Base-by-base conservation (phyloP, 2,113 vertebrate genomes). In the Toxotes jaculatrix region DNA sequence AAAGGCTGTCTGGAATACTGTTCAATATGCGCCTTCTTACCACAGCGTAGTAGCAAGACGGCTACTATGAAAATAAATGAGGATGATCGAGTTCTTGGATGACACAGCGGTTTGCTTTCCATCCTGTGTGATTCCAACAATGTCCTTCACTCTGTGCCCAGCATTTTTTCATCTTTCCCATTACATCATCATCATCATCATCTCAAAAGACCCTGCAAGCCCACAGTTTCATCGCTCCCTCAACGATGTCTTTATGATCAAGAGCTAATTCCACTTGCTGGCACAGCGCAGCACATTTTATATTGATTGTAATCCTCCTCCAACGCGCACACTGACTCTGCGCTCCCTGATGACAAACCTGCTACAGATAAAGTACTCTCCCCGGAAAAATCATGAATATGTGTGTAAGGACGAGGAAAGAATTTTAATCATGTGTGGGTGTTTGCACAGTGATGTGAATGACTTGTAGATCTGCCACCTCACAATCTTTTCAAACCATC, bases 231-330 rank as follows among this genome's bases (percentile, higher is more conserved):
- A 59, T 42, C 7, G 13, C 74, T 55, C 47, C 69, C 43, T 66
- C 12, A 70, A 38, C 6, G 1, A 70, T 21, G 59, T 55, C 61
- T 81, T 77, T 21, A 74, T 84, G 61, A 78, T 78, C n/a, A 16
- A 73, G 59, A 56, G 47, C 70, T 76, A 78, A 84, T 80, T 83
- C 80, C 49, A 32, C 64, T 60, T 40, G 34, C 69, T 84, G 80
- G 83, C 79, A 74, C 63, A 45, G 31, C 49, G 47, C 40, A 7
- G 55, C 55, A 53, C 66, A 80, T 72, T 79, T 67, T 19, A 31
- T 56, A 87, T 81, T 62, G 67, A 85, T 74, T 76, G 51, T 71
- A 70, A 81, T 78, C 78, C 63, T 74, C 45, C 43, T 16, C 47
- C 78, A 32, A 69, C n/a, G 16, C 62, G 23, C 13, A 43, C 34